Evolutionary conservation across 1,140 invertebrate genomes (phyloP), one percentile per base, ranked within the genome.

Genomic region (Dendroctonus valens): DNA sequence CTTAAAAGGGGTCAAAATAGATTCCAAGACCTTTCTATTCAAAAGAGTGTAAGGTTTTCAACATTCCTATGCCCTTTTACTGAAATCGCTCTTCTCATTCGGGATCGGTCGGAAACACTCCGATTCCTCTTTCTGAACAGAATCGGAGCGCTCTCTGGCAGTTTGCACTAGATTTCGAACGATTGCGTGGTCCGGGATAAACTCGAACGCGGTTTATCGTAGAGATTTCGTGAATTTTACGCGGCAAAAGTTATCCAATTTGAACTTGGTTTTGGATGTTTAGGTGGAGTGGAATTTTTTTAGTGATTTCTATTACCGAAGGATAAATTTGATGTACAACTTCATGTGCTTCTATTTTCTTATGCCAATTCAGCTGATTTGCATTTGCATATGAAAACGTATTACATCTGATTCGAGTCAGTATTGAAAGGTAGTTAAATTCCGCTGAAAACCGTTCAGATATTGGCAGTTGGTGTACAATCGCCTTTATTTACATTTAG

Each of bases 1-100:
- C 26, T 26, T 52, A 12, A 37, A 52, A 52, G n/a, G 50, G 50
- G 50, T 52, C 50, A 52, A 52, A 46, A 52, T 52, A 53, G 15
- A 41, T 62, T 62, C 44, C 59, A 52, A 62, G 59, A 62, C 59
- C 59, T 62, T 62, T 44, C 49, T 52, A 62, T 62, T 51, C 59
- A 53, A 50, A 52, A 51, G 41, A 62, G 61, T 55, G 61, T 63
- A 37, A 55, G 52, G 51, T 63, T 55, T 42, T 50, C 52, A 63
- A 63, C 51, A 63, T 63, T 54, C 48, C 52, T 46, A 15, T 50
- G 54, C 58, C 54, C 62, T 65, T 65, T 65, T 12, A 38, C 62
- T 49, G 40, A 57, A 65, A 65, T 58, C 46, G 53, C 42, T 38
- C 42, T 40, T 48, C 11, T 11, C 48, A 51, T 57, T 58, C 54